A percentile compares a stretch with the other conserved stretches of the same genome.
phyloP scores from a whole-genome alignment of 2,888 invertebrate species.

The Aromia moschata region DNA sequence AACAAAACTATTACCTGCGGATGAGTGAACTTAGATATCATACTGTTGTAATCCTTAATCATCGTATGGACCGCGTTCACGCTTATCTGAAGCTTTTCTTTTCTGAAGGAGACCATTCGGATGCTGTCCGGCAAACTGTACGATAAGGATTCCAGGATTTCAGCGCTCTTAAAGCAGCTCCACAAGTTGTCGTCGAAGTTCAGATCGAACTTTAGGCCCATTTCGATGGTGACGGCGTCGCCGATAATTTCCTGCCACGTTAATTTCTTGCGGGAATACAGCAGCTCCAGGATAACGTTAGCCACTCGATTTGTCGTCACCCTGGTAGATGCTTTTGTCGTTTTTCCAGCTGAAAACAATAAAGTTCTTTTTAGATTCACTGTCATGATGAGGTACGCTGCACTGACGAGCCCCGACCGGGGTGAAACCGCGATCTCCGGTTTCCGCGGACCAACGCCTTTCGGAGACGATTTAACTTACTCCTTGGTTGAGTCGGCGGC shows the following conservation, averaged over 20 bases:
- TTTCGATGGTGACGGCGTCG: slow-evolving; percentile 73
- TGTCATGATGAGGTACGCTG: too few species aligned
- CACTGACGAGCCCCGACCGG: too few species aligned
- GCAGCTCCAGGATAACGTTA: slow-evolving; percentile 49
- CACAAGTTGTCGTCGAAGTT: slow-evolving; percentile 75
- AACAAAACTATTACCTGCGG: slow-evolving; percentile 69
- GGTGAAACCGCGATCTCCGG: too few species aligned
- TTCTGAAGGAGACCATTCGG: slow-evolving; percentile 70
- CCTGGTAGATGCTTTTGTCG: slow-evolving; percentile 21
- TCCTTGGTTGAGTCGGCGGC: slow-evolving; percentile 9
- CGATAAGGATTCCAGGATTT: slow-evolving; percentile 77
- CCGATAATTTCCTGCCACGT: slow-evolving; percentile 80
- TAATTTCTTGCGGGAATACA: slow-evolving; percentile 51
- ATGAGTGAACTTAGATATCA: slow-evolving; percentile 71
- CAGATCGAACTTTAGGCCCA: slow-evolving; percentile 71
- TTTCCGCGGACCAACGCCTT: too few species aligned
- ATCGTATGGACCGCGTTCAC: slow-evolving; percentile 70
- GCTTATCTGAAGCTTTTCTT: slow-evolving; percentile 72
- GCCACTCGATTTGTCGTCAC: slow-evolving; percentile 31
- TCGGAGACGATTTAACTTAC: slow-evolving; percentile 19
- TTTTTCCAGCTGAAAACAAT: slow-evolving; percentile 16
- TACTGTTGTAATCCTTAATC: slow-evolving; percentile 72
- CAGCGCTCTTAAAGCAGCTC: slow-evolving; percentile 75
- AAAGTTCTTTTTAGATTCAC: too few species aligned
- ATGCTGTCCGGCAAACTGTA: slow-evolving; percentile 67